Evolutionary conservation across 1,140 invertebrate species (phyloP).

Genomic region (Lordiphosa stackelbergi): DNA sequence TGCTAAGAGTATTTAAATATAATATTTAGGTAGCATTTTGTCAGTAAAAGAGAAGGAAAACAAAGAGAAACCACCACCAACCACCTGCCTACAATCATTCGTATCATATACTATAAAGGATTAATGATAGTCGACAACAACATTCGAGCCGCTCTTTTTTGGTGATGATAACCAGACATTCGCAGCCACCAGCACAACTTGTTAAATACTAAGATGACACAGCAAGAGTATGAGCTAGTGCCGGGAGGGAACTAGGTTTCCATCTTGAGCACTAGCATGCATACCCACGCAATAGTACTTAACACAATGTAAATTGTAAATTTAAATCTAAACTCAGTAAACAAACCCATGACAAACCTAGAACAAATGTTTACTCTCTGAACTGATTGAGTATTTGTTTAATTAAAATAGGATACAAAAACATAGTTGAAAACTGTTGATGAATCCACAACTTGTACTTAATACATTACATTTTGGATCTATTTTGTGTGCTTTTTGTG

Average conservation of each 20-base stretch:
- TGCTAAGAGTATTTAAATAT: conserved; percentile 34
- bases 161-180: conserved; percentile 22
- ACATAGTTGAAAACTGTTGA: background rate
- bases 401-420: background rate
- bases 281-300: conserved; percentile 23
- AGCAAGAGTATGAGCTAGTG: conserved; percentile 1
- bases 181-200: conserved; percentile 40
- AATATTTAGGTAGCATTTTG: conserved; percentile 53
- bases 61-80: conserved; percentile 44
- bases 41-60: conserved; percentile 6
- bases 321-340: background rate
- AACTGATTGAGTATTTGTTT: conserved; percentile 20
- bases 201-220: conserved; percentile 8
- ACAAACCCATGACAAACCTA: background rate
- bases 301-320: conserved; percentile 6
- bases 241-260: no score
- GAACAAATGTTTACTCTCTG: conserved; percentile 1
- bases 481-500: no score
- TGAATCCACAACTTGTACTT: no score
- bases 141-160: background rate
- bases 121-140: conserved; percentile 22
- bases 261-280: background rate
- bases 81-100: conserved; percentile 74
- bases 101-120: conserved; percentile 50
- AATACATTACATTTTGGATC: conserved; percentile 13